Evolutionary conservation across 2,797 vertebrate species (phyloP).

Genomic region (Esox masquinongy): DNA sequence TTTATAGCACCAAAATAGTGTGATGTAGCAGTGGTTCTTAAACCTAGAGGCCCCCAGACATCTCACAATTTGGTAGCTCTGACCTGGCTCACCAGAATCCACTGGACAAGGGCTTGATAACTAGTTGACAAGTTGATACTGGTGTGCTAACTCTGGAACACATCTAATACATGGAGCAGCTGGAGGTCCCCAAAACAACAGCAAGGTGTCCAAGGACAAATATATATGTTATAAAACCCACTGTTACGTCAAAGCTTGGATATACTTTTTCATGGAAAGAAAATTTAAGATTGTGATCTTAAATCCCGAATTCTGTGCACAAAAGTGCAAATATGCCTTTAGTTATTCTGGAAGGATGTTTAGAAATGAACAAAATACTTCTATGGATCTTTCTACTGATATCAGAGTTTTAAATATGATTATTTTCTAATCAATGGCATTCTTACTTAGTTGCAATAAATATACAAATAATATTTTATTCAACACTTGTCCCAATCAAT

Average conservation of each 20-base stretch:
- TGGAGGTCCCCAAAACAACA: not conserved
- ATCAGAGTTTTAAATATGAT: constrained; percentile 43
- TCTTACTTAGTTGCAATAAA: constrained; percentile 55
- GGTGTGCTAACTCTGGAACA: no score
- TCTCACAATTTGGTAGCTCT: no score
- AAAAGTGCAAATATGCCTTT: constrained; percentile 47
- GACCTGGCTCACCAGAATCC: no score
- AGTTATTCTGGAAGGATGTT: constrained; percentile 40
- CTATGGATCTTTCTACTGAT: constrained; percentile 53
- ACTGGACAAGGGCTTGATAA: no score
- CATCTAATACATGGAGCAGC: no score
- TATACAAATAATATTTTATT: constrained; percentile 51
- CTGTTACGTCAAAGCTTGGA: not conserved
- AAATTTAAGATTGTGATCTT: not conserved
- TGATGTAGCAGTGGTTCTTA: not conserved
- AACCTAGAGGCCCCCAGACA: no score
- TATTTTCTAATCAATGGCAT: constrained; percentile 58
- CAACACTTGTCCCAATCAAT: constrained; percentile 2
- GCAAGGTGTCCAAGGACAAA: not conserved
- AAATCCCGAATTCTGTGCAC: not conserved
- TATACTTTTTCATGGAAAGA: not conserved
- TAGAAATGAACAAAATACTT: constrained; percentile 34
- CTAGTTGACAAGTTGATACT: no score
- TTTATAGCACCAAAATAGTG: not conserved
- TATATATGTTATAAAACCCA: not conserved